Base-by-base conservation (phyloP, 2,113 vertebrate genomes). In the Chloropsis hardwickii region DNA sequence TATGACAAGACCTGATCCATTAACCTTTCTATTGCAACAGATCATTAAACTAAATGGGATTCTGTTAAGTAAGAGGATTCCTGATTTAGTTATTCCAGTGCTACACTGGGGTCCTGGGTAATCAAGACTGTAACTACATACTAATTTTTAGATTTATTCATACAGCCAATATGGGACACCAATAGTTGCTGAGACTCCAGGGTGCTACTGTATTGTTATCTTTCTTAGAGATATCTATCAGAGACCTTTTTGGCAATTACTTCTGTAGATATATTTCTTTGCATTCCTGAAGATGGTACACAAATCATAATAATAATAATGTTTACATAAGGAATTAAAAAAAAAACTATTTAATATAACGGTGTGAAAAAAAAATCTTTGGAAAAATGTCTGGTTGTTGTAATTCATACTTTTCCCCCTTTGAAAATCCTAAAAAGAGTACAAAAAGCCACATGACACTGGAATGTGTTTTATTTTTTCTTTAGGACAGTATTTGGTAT, bases 401-500 rank as follows among this genome's bases (percentile, higher is more conserved):
- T 57, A 94, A 85, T 79, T 91, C 33, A 11, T 61, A 53, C 77
- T 85, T 82, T 77, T 12, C 8, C 16, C 29, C 37, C 20, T 92
- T 88, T 86, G 50, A 92, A 95, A 91, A 90, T 35, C 25, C 50
- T 95, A 71, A 64, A 89, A 94, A 97, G 97, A 93, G 14, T 76
- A 89, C 64, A 93, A 88, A 94, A 96, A 81, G 40, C 66, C 72
- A 91, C 48, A 95, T 96, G 89, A 47, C 61, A 87, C 50, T 91
- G 84, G 96, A 97, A 88, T 73, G 73, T 62, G 31, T 90, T 95
- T 95, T 92, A 51, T 92, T 94, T 91, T 83, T 88, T 86, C 94
- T 95, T 81, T 86, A 86, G 96, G 92, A 94, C 90, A 90, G 92
- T 95, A 97, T 96, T 88, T 92, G 86, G 85, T 97, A 94, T 96